A percentile compares a stretch with the other conserved stretches of the same genome.
phyloP scores from a whole-genome alignment of 2,113 vertebrate genomes.

The Tylochromis polylepis region DNA sequence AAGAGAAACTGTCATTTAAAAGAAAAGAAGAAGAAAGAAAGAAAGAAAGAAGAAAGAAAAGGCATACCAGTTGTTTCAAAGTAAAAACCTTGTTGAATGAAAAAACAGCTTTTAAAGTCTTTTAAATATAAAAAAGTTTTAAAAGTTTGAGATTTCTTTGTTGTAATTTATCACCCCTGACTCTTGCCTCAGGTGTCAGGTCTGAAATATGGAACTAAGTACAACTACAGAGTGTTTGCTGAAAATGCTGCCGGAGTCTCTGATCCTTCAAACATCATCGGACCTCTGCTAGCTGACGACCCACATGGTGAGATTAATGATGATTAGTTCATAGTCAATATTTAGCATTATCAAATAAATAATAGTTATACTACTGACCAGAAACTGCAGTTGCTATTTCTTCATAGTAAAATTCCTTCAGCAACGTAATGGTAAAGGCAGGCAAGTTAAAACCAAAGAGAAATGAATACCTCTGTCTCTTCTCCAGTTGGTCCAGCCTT shows the following conservation, averaged over 20 bases:
- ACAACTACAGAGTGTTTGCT: slow-evolving; percentile 91
- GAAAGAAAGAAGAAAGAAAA: no score
- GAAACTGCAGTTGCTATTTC: neutral
- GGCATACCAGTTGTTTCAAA: neutral
- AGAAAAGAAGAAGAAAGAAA: no score
- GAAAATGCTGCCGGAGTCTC: slow-evolving; percentile 95
- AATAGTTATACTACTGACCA: neutral
- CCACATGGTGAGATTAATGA: slow-evolving; percentile 74
- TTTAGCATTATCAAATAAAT: neutral
- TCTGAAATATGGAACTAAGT: slow-evolving; percentile 83
- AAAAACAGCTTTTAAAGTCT: neutral
- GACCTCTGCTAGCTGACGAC: slow-evolving; percentile 92
- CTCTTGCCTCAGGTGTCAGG: slow-evolving; percentile 80
- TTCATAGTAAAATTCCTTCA: neutral
- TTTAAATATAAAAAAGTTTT: neutral
- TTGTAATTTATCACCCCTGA: neutral
- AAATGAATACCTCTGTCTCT: neutral
- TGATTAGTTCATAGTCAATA: neutral
- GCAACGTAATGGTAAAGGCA: neutral
- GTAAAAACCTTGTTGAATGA: neutral
- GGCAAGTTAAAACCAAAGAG: neutral
- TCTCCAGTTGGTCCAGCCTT: slow-evolving; percentile 83
- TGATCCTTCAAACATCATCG: slow-evolving; percentile 86
- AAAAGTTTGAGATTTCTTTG: neutral
- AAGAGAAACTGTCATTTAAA: neutral